A percentile compares a stretch with the other conserved stretches of the same genome.
phyloP scores from a whole-genome alignment of 2,888 invertebrate genomes.

The Therioaphis trifolii region DNA sequence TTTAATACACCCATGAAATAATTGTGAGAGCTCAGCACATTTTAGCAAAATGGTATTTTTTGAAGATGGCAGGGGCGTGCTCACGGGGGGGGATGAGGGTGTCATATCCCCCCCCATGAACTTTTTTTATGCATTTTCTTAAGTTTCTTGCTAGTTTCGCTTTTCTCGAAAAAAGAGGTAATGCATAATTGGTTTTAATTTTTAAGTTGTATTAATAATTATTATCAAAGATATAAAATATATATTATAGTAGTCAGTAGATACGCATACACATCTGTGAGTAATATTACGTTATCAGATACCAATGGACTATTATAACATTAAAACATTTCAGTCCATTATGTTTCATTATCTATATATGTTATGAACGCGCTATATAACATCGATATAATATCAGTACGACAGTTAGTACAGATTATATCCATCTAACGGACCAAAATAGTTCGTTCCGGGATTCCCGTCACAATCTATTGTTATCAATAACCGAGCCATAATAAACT shows the following conservation, averaged over 20 bases:
- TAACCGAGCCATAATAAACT: too few species aligned
- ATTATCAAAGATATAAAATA: constrained; percentile 1
- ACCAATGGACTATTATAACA: background rate
- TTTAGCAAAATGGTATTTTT: too few species aligned
- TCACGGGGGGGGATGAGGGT: constrained; percentile 6
- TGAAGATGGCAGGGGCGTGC: background rate
- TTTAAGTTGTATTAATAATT: background rate
- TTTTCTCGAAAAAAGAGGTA: background rate
- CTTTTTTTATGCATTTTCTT: background rate
- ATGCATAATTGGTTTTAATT: background rate
- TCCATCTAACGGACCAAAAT: background rate
- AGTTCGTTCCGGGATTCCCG: too few species aligned
- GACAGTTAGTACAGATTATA: background rate
- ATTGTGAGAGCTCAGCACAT: too few species aligned
- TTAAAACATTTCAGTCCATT: background rate
- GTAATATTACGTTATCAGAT: background rate
- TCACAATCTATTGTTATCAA: too few species aligned
- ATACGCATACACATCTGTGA: background rate
- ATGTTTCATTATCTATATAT: background rate
- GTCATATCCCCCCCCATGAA: background rate
- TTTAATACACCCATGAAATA: too few species aligned
- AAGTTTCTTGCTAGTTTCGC: background rate
- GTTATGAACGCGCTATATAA: too few species aligned
- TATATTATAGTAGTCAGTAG: too few species aligned
- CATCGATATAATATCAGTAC: background rate